phyloP scores from a whole-genome alignment of 64 coral and sea anemone genomes.

The Dendronephthya gigantea region DNA sequence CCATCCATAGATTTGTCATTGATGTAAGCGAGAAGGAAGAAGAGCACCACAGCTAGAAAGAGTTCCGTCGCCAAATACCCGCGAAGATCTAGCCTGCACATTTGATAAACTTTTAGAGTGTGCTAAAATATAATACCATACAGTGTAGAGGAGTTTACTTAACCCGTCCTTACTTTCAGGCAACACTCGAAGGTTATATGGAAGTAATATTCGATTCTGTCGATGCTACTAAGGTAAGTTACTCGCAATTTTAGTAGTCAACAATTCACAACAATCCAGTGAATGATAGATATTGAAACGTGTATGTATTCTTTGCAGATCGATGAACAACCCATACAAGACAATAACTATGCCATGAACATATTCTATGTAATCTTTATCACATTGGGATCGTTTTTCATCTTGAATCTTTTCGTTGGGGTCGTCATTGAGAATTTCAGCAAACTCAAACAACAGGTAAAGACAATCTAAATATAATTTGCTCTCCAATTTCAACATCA shows the following conservation, averaged over 20 bases:
- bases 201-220: conserved; percentile 82
- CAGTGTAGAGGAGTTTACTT: background rate
- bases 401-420: conserved; percentile 62
- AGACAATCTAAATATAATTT: background rate
- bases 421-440: conserved; percentile 76
- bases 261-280: too few species aligned
- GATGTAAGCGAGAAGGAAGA: too few species aligned
- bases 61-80: too few species aligned
- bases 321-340: conserved; percentile 37
- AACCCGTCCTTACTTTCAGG: conserved; percentile 22
- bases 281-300: background rate
- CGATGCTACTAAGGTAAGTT: conserved; percentile 64
- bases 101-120: too few species aligned
- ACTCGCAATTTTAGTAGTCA: too few species aligned
- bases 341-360: conserved; percentile 42
- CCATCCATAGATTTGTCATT: background rate
- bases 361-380: conserved; percentile 53
- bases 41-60: too few species aligned
- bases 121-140: background rate
- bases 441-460: conserved; percentile 64
- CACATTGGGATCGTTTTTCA: conserved; percentile 55
- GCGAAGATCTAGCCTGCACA: too few species aligned
- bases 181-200: conserved; percentile 85
- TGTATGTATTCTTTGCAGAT: conserved; percentile 17
- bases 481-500: background rate